A percentile compares a stretch with the other conserved stretches of the same genome.
These are phyloP conservation scores for Kuschelorhynchus macadamiae DNA, from an alignment of 2,888 invertebrate genomes.

Conservation along the genomic window DNA sequence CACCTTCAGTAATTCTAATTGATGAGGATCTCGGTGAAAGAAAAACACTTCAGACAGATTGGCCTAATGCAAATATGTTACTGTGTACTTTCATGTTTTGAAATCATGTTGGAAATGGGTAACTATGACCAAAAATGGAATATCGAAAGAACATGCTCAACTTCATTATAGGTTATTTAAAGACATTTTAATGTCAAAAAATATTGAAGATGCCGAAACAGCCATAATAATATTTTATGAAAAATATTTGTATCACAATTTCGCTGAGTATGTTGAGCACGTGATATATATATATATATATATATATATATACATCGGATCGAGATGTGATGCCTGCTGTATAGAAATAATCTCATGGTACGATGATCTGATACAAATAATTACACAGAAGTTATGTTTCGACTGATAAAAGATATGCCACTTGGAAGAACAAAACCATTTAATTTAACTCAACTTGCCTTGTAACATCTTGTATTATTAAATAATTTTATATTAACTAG, in stretches of 20 bases:
- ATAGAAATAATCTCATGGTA: conserved; percentile 21
- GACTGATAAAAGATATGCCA: conserved; percentile 36
- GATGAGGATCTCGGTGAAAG: conserved; percentile 37
- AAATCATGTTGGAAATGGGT: conserved; percentile 39
- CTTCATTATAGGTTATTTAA: conserved; percentile 18
- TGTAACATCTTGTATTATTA: conserved; percentile 14
- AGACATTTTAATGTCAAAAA: conserved; percentile 26
- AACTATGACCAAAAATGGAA: conserved; percentile 18
- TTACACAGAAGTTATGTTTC: conserved; percentile 36
- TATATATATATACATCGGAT: too few relatives aligned
- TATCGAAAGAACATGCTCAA: conserved; percentile 23
- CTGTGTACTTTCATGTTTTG: conserved; percentile 38
- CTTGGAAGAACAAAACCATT: conserved; percentile 41
- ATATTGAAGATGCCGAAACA: conserved; percentile 29
- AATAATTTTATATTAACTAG: conserved; percentile 28
- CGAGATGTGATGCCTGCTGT: conserved; percentile 20
- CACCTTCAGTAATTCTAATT: conserved; percentile 31
- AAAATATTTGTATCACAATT: conserved; percentile 20
- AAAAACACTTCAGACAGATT: conserved; percentile 33
- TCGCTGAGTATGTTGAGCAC: conserved; percentile 1
- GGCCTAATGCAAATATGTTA: conserved; percentile 39
- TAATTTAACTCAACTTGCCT: conserved; percentile 27
- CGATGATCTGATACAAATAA: conserved; percentile 41
- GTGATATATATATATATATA: too few relatives aligned
- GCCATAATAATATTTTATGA: conserved; percentile 15